phyloP scores from a whole-genome alignment of 1,140 invertebrate species.

The Pomacea maculata region DNA sequence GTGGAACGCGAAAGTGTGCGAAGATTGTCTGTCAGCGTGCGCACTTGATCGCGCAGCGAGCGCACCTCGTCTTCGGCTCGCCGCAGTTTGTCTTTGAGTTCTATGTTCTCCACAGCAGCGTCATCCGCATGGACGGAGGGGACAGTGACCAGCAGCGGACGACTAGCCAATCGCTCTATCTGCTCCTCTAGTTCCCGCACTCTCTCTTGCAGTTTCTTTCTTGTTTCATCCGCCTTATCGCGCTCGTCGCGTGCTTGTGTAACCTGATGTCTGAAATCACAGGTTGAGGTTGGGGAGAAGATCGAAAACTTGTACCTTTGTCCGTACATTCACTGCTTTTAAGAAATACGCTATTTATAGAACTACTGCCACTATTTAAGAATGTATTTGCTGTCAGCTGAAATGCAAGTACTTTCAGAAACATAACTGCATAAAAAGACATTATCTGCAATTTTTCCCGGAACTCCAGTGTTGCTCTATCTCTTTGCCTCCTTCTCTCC shows the following conservation, averaged over 20 bases:
- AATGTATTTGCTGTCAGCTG: background rate
- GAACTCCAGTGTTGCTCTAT: background rate
- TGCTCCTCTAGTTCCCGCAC: slow-evolving; percentile 5
- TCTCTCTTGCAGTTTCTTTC: background rate
- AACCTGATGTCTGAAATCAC: background rate
- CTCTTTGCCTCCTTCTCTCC: background rate
- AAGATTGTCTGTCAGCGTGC: slow-evolving; percentile 39
- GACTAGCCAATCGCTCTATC: background rate
- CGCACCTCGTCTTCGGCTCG: slow-evolving; percentile 50
- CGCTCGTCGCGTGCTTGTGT: background rate
- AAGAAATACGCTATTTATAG: background rate
- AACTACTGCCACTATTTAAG: background rate
- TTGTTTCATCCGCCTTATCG: background rate
- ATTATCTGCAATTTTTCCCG: background rate
- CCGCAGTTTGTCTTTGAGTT: slow-evolving; percentile 45
- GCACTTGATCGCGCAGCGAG: slow-evolving; percentile 71
- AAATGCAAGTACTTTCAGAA: background rate
- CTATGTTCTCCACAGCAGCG: slow-evolving; percentile 51
- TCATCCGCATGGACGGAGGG: slow-evolving; percentile 49
- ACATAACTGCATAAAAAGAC: background rate
- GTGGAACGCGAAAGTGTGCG: slow-evolving; percentile 32
- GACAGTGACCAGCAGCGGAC: slow-evolving; percentile 10
- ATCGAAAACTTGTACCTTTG: background rate
- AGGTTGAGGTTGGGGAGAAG: background rate
- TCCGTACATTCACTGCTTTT: background rate